Evolutionary conservation across 2,888 invertebrate species (phyloP), one percentile per base, ranked within the genome.

Genomic region (Labia minor): DNA sequence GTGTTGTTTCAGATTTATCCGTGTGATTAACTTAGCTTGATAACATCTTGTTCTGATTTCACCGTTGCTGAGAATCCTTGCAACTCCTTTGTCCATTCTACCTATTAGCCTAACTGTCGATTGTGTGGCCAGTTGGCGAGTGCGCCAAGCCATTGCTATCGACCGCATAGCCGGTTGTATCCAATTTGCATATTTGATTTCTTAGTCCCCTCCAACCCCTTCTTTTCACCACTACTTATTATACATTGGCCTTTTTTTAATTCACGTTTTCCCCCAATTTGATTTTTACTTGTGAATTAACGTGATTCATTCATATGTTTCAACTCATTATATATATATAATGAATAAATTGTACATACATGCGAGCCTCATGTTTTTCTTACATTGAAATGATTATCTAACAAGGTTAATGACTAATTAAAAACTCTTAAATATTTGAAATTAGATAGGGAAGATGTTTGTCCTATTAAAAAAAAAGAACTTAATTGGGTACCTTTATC

Each of bases 151-250:
- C 49, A 11, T 49, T 49, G 49, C 16, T 49, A 49, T 49, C 16
- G 49, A 49, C 49, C 49, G 49, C 49, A n/a, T 16, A 49, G 26
- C 26, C 49, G 16, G 49, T 49, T 49, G 49, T 26, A 26, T 26
- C 26, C 26, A 26, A 49, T 49, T 49, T 49, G 49, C 49, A 49
- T 49, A 49, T 49, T 49, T 49, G 49, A 49, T 49, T 49, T 49
- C 49, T 49, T 49, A 14, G 16, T n/a, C 49, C 49, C 49, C n/a
- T 14, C 49, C 33, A 33, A 49, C 4, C 26, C 26, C 49, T 49
- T 10, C 49, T 16, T 49, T 14, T 49, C 14, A 49, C 26, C 26
- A 26, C 26, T 14, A 49, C 49, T 11, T 11, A 49, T 49, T 49
- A 49, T 49, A 14, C 49, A 49, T 49, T 16, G 49, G 14, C 49